Percentiles rank a stretch among this genome's conserved stretches.
Evolutionary conservation across 2,113 vertebrate genomes (phyloP).

Genomic region (Myotis yumanensis): DNA sequence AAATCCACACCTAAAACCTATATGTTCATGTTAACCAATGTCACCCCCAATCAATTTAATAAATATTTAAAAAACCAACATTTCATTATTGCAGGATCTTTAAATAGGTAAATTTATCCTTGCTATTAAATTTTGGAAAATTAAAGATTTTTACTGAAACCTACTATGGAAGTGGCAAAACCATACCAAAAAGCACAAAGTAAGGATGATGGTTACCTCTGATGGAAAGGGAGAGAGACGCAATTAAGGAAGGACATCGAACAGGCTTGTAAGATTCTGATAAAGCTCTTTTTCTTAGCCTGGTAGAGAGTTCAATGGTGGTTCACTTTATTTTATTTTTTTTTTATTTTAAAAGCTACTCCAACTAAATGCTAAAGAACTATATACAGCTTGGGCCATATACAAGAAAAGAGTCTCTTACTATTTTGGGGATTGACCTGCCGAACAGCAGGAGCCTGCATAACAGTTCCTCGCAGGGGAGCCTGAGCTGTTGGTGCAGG

Average conservation of each 20-base stretch:
- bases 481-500: constrained; percentile 84
- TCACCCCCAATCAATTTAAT: too few relatives aligned
- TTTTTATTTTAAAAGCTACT: not conserved
- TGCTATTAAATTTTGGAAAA: constrained; percentile 15
- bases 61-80: too few relatives aligned
- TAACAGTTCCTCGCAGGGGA: constrained; percentile 83
- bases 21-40: too few relatives aligned
- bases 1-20: too few relatives aligned
- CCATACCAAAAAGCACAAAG: not conserved
- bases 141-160: not conserved
- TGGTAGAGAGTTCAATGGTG: not conserved
- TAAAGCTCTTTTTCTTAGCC: not conserved
- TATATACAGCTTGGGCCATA: not conserved
- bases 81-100: not conserved
- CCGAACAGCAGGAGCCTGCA: constrained; percentile 84
- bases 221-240: not conserved
- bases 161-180: not conserved
- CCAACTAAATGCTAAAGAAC: not conserved
- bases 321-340: not conserved
- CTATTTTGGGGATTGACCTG: constrained; percentile 85
- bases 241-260: not conserved
- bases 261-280: not conserved
- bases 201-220: not conserved
- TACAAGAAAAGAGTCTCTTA: constrained; percentile 75
- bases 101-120: not conserved